phyloP scores from a whole-genome alignment of 2,888 invertebrate genomes.

The Sphaeridia pumilis region DNA sequence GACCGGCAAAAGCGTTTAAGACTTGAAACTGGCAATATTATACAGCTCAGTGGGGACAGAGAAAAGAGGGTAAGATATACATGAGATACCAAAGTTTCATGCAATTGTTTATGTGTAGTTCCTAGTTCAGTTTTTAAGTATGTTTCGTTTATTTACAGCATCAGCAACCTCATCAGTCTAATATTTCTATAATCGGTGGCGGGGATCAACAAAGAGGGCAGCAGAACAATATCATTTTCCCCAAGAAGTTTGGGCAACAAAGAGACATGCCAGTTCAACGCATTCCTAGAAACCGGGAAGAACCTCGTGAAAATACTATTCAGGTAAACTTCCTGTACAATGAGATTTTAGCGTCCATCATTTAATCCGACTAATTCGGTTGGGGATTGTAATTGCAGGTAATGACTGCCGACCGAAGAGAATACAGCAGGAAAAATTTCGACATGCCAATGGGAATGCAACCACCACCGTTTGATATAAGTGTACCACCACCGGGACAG shows the following conservation, averaged over 20 bases:
- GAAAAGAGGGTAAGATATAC: slow-evolving; percentile 16
- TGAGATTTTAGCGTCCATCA: no score
- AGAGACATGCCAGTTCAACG: slow-evolving; percentile 12
- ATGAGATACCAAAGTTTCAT: neutral
- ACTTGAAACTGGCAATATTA: slow-evolving; percentile 68
- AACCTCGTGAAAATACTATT: slow-evolving; percentile 66
- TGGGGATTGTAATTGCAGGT: no score
- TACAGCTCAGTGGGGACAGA: slow-evolving; percentile 43
- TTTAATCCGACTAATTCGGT: no score
- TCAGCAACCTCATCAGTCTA: neutral
- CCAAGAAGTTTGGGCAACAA: slow-evolving; percentile 25
- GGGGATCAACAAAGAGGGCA: slow-evolving; percentile 3
- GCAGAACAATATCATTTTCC: slow-evolving; percentile 21
- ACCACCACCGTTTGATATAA: slow-evolving; percentile 53
- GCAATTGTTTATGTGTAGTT: no score
- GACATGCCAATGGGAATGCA: slow-evolving; percentile 29
- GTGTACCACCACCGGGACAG: slow-evolving; percentile 40
- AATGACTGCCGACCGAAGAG: slow-evolving; percentile 80
- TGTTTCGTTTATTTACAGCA: no score
- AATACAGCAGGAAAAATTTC: slow-evolving; percentile 56
- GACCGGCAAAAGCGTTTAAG: slow-evolving; percentile 78
- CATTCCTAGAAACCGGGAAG: slow-evolving; percentile 27
- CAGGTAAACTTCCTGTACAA: no score
- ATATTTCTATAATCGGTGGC: slow-evolving; percentile 11
- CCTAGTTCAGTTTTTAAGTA: no score